These are phyloP conservation scores for Tetheella fluctuosa DNA, from an alignment of 2,888 invertebrate species.

Conservation along the genomic window DNA sequence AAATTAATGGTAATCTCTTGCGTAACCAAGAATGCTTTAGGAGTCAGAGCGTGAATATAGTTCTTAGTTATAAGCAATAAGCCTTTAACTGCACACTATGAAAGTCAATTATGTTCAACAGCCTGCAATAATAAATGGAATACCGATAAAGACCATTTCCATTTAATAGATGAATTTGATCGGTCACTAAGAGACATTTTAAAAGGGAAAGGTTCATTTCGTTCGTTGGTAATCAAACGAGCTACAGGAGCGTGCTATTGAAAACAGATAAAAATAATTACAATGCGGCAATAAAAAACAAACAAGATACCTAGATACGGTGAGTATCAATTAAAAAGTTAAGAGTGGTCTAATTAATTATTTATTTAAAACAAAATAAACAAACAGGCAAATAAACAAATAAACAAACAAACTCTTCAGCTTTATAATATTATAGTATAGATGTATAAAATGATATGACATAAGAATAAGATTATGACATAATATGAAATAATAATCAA, in stretches of 20 bases:
- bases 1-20: too few species aligned
- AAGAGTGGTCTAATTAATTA: not conserved
- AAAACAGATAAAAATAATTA: constrained; percentile 1
- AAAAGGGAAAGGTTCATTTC: constrained; percentile 4
- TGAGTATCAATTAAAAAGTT: not conserved
- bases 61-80: too few species aligned
- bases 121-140: not conserved
- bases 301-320: not conserved
- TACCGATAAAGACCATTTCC: not conserved
- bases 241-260: constrained; percentile 5
- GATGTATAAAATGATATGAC: too few species aligned
- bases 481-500: too few species aligned
- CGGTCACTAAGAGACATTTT: not conserved
- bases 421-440: too few species aligned
- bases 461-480: too few species aligned
- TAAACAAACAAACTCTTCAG: too few species aligned
- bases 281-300: not conserved
- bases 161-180: not conserved
- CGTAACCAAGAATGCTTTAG: too few species aligned
- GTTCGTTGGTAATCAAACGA: not conserved
- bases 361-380: too few species aligned
- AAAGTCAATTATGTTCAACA: not conserved
- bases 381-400: too few species aligned
- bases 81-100: not conserved
- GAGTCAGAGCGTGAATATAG: too few species aligned